A percentile compares a stretch with the other conserved stretches of the same genome.
Evolutionary conservation across 2,888 invertebrate species (phyloP).

Genomic region (Athrips mouffetella): DNA sequence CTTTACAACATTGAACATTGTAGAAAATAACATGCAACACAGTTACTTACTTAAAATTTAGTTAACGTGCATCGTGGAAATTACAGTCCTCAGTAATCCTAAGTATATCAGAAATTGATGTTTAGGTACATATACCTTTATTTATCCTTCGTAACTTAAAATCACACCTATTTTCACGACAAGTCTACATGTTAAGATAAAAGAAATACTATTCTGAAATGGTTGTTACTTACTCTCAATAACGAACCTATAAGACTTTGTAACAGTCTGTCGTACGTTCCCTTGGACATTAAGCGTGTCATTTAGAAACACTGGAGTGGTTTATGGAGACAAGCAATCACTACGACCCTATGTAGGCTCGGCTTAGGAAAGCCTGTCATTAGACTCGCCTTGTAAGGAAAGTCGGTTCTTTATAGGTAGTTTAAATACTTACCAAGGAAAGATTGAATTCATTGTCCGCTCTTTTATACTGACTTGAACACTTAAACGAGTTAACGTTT

Average conservation of each 20-base stretch:
- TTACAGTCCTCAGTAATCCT: too few relatives aligned
- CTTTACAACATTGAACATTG: too few relatives aligned
- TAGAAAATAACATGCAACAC: too few relatives aligned
- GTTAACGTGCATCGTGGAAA: too few relatives aligned
- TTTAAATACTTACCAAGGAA: constrained; percentile 23
- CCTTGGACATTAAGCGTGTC: constrained; percentile 14
- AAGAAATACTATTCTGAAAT: not conserved
- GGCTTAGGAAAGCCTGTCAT: constrained; percentile 16
- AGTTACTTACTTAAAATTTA: too few relatives aligned
- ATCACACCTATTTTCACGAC: too few relatives aligned
- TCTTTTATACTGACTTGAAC: constrained; percentile 42
- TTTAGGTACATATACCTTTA: too few relatives aligned
- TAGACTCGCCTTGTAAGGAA: constrained; percentile 23
- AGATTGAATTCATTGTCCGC: constrained; percentile 46
- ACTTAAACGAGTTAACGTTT: constrained; percentile 41
- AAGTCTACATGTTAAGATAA: too few relatives aligned
- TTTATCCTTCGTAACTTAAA: too few relatives aligned
- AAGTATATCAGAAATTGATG: too few relatives aligned
- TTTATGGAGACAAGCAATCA: constrained; percentile 18
- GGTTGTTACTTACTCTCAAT: not conserved
- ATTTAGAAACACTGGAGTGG: constrained; percentile 15
- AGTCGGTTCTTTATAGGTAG: constrained; percentile 37
- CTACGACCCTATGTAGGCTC: constrained; percentile 12
- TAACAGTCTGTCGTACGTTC: not conserved
- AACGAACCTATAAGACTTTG: not conserved